Percentiles rank a stretch among this genome's conserved stretches.
Evolutionary conservation across 2,888 invertebrate species (phyloP).

Genomic region (Yponomeuta evonymella): DNA sequence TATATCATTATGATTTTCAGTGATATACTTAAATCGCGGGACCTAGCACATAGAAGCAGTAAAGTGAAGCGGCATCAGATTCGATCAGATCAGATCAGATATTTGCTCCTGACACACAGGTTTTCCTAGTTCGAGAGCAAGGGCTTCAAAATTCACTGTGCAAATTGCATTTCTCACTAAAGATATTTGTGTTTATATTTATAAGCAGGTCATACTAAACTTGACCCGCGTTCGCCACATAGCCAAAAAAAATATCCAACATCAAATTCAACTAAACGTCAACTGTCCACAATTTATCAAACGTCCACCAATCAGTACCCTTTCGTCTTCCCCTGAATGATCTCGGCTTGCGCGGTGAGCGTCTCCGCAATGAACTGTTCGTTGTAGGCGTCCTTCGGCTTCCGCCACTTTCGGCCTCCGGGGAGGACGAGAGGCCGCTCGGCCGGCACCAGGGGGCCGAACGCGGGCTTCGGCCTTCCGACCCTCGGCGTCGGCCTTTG

Average conservation of each 20-base stretch:
- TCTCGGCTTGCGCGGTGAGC: slow-evolving; percentile 88
- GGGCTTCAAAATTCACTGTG: no score
- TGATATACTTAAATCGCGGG: no score
- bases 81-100: no score
- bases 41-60: no score
- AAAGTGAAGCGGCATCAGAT: no score
- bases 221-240: no score
- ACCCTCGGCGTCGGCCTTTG: slow-evolving; percentile 65
- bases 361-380: slow-evolving; percentile 92
- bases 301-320: slow-evolving; percentile 78
- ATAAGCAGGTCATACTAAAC: no score
- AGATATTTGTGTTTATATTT: no score
- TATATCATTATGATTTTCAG: no score
- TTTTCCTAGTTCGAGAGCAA: no score
- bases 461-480: slow-evolving; percentile 58
- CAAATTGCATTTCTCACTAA: no score
- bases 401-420: slow-evolving; percentile 86
- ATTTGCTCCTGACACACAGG: no score
- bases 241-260: not conserved
- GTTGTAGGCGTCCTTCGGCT: slow-evolving; percentile 91
- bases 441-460: slow-evolving; percentile 78
- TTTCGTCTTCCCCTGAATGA: slow-evolving; percentile 87
- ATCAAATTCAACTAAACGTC: not conserved
- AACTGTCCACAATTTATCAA: not conserved
- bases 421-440: slow-evolving; percentile 84